phyloP scores from a whole-genome alignment of 2,888 invertebrate species.

The Mesoligia furuncula region DNA sequence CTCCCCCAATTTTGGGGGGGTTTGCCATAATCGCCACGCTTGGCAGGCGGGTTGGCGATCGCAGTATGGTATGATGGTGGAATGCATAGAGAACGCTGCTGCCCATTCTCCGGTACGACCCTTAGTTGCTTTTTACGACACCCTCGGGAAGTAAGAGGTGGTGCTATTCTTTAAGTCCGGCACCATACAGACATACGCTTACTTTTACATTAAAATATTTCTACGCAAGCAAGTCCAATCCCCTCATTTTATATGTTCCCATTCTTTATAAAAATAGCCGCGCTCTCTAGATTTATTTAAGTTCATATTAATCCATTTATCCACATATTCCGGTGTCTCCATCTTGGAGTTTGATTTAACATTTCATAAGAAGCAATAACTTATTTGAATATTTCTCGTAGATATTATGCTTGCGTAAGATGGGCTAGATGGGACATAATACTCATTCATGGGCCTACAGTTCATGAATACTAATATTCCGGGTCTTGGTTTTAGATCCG shows the following conservation, averaged over 20 bases:
- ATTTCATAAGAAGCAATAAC: constrained; percentile 51
- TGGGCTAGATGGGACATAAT: constrained; percentile 55
- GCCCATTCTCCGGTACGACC: too few relatives aligned
- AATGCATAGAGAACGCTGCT: too few relatives aligned
- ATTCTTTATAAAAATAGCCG: constrained; percentile 45
- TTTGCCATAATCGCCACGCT: too few relatives aligned
- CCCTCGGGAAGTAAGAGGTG: too few relatives aligned
- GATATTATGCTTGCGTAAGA: constrained; percentile 56
- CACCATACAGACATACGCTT: too few relatives aligned
- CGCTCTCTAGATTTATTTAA: constrained; percentile 40
- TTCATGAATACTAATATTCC: constrained; percentile 72
- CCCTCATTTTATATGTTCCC: constrained; percentile 25
- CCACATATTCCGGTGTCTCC: constrained; percentile 33
- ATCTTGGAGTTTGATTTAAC: constrained; percentile 51
- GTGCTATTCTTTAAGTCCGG: too few relatives aligned
- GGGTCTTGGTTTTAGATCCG: constrained; percentile 58
- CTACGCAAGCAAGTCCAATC: constrained; percentile 34
- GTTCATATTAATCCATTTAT: constrained; percentile 53
- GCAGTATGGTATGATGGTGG: too few relatives aligned
- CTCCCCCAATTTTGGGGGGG: too few relatives aligned
- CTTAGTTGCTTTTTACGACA: too few relatives aligned
- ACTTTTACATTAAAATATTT: constrained; percentile 28
- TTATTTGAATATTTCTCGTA: constrained; percentile 57
- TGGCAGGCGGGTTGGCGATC: too few relatives aligned
- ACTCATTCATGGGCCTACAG: constrained; percentile 66